Percentiles rank a stretch among this genome's conserved stretches.
These are phyloP conservation scores for Drosophila pullipes DNA, from an alignment of 2,888 invertebrate species.

Conservation along the genomic window DNA sequence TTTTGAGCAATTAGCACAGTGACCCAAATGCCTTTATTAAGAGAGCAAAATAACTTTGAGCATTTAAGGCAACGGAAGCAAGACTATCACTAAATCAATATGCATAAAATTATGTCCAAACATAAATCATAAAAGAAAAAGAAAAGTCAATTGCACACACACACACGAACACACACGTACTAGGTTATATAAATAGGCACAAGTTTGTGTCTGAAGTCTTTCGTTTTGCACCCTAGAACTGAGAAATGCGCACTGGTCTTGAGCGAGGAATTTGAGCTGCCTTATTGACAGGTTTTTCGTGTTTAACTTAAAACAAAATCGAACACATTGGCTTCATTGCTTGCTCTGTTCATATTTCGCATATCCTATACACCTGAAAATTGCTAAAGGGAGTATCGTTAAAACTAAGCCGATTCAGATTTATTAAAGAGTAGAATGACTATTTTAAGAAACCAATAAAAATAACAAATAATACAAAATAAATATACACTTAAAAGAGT, in stretches of 20 bases:
- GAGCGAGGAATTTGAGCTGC: slow-evolving; percentile 11
- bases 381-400: background rate
- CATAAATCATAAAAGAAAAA: slow-evolving; percentile 5
- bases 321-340: slow-evolving; percentile 25
- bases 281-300: slow-evolving; percentile 53
- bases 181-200: slow-evolving; percentile 18
- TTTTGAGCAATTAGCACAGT: slow-evolving; percentile 73
- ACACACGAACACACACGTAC: slow-evolving; percentile 1
- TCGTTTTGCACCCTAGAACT: slow-evolving; percentile 40
- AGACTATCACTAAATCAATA: slow-evolving; percentile 6
- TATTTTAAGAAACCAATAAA: background rate
- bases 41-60: slow-evolving; percentile 1
- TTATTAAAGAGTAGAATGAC: background rate
- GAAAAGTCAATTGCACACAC: slow-evolving; percentile 2
- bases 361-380: slow-evolving; percentile 21
- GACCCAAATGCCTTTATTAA: slow-evolving; percentile 67
- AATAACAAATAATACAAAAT: background rate
- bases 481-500: background rate
- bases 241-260: slow-evolving; percentile 29
- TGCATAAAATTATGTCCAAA: slow-evolving; percentile 3
- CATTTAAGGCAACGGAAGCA: slow-evolving; percentile 16
- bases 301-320: slow-evolving; percentile 36
- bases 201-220: slow-evolving; percentile 69
- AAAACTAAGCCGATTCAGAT: background rate
- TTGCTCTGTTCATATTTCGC: slow-evolving; percentile 2